phyloP scores from a whole-genome alignment of 2,113 vertebrate species.

The Tragulus kanchil region DNA sequence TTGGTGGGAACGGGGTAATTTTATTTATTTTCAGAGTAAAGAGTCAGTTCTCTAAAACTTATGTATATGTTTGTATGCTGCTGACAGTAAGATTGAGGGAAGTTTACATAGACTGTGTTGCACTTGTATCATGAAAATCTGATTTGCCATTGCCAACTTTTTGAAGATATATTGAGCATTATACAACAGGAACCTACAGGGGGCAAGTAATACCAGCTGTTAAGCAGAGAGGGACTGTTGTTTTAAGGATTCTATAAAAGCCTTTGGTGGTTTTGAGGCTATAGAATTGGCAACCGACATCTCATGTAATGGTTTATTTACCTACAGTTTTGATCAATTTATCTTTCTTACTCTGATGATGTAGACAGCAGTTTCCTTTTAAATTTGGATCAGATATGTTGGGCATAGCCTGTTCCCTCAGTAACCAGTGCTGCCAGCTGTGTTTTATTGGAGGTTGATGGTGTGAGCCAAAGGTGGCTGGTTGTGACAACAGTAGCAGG shows the following conservation, averaged over 20 bases:
- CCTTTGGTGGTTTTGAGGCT: background rate
- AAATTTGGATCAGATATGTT: conserved; percentile 21
- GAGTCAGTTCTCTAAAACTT: background rate
- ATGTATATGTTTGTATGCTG: background rate
- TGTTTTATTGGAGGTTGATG: conserved; percentile 39
- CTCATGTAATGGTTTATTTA: conserved; percentile 37
- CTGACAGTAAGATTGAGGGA: background rate
- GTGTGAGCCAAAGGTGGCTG: conserved; percentile 36
- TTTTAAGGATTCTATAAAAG: background rate
- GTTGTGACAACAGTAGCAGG: background rate
- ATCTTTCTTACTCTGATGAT: conserved; percentile 48
- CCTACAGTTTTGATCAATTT: conserved; percentile 22
- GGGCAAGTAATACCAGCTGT: background rate
- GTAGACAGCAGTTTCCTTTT: background rate
- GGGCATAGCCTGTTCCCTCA: background rate
- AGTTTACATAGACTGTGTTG: background rate
- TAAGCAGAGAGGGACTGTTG: background rate
- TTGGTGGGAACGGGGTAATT: too few relatives aligned
- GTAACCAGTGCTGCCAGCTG: background rate
- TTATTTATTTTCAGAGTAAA: background rate
- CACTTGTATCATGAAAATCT: background rate
- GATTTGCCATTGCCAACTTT: background rate
- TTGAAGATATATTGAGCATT: background rate
- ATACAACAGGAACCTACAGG: background rate
- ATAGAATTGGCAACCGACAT: background rate